Evolutionary conservation across 2,113 vertebrate genomes (phyloP).

Genomic region (Corvus cornix): DNA sequence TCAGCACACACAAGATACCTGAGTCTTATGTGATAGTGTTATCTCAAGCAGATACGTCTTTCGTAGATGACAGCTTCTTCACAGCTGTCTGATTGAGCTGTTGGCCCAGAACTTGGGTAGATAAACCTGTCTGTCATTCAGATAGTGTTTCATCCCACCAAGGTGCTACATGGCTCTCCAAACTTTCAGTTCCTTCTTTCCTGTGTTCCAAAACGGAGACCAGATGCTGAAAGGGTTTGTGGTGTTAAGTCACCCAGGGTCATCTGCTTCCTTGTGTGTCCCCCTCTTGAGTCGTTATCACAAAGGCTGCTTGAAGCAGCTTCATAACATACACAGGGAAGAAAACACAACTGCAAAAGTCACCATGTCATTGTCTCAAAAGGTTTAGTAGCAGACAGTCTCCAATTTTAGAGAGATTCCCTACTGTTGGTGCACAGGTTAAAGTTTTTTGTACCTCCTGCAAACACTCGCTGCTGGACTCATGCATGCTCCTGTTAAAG

Average conservation of each 20-base stretch:
- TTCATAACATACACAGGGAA: not conserved
- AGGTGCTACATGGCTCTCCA: not conserved
- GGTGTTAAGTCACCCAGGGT: too few relatives aligned
- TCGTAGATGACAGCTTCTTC: not conserved
- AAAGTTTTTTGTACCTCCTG: not conserved
- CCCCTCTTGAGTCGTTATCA: not conserved
- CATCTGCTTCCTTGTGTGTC: fast-evolving
- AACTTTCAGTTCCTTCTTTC: not conserved
- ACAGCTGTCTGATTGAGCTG: not conserved
- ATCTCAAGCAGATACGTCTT: not conserved
- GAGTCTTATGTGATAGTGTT: not conserved
- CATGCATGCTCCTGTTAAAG: fast-evolving
- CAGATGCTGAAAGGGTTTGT: not conserved
- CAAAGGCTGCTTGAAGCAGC: not conserved
- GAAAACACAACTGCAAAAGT: not conserved
- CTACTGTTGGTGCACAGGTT: not conserved
- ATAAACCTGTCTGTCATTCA: not conserved
- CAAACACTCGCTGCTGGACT: not conserved
- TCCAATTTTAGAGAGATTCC: not conserved
- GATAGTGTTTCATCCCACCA: not conserved
- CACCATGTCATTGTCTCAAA: not conserved
- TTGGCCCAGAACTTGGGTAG: not conserved
- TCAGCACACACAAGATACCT: not conserved
- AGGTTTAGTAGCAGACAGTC: not conserved
- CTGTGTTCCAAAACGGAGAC: not conserved